phyloP scores from a whole-genome alignment of 2,797 vertebrate species.

The Danio choprae region DNA sequence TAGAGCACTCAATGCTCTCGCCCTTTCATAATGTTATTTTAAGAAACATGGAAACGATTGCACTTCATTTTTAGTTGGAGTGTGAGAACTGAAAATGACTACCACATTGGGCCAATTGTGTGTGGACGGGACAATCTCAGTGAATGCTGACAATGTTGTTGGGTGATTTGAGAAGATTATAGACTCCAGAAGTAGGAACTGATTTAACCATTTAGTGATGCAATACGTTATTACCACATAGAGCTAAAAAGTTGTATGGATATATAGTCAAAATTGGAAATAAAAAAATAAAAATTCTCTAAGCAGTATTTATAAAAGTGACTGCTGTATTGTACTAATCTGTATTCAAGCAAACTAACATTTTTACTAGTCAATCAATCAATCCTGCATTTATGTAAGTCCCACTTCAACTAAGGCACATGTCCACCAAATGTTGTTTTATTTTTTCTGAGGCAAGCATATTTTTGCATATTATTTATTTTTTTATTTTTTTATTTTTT shows the following conservation, averaged over 20 bases:
- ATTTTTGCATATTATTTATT: no score
- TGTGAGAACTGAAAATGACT: conserved; percentile 74
- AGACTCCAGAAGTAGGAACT: conserved; percentile 53
- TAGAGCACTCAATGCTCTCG: conserved; percentile 66
- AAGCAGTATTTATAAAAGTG: no score
- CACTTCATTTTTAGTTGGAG: conserved; percentile 77
- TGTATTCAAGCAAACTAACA: no score
- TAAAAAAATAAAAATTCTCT: no score
- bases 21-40: conserved; percentile 83
- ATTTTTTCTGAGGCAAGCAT: no score
- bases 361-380: no score
- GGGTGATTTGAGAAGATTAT: conserved; percentile 40
- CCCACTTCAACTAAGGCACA: no score
- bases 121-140: conserved; percentile 36
- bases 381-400: no score
- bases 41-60: conserved; percentile 85
- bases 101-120: conserved; percentile 74
- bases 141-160: conserved; percentile 27
- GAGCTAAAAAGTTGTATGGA: neutral
- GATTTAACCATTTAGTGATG: conserved; percentile 65
- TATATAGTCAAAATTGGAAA: neutral
- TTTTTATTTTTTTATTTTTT: no score
- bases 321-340: no score
- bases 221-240: neutral
- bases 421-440: no score